A percentile compares a stretch with the other conserved stretches of the same genome.
These are phyloP conservation scores for Elysia chlorotica DNA, from an alignment of 1,140 invertebrate genomes.

Conservation along the genomic window DNA sequence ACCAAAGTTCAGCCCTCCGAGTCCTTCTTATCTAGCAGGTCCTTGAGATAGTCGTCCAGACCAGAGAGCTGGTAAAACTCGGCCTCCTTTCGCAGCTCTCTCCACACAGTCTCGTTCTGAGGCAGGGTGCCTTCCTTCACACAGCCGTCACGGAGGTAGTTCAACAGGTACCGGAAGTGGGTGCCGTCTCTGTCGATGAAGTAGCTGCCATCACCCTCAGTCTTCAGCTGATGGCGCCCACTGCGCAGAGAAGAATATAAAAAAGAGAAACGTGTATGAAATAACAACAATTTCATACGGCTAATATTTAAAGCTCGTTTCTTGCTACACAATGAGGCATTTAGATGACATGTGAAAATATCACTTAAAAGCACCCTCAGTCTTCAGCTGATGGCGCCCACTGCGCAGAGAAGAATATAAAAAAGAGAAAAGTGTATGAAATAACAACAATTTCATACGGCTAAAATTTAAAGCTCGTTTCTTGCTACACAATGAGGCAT, in stretches of 20 bases:
- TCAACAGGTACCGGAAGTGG: constrained; percentile 57
- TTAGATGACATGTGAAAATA: neutral
- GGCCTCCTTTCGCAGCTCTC: constrained; percentile 51
- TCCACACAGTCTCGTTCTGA: constrained; percentile 38
- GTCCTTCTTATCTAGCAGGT: constrained; percentile 26
- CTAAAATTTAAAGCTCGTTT: neutral
- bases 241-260: neutral
- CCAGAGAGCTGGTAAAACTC: constrained; percentile 52
- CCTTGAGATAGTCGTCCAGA: constrained; percentile 40
- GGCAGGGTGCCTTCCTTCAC: constrained; percentile 55
- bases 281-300: no score
- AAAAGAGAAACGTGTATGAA: no score
- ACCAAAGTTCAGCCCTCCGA: constrained; percentile 11
- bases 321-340: neutral
- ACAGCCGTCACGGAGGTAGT: constrained; percentile 52
- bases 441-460: no score
- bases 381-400: constrained; percentile 42
- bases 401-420: neutral
- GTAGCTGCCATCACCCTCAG: constrained; percentile 50
- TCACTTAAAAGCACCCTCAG: constrained; percentile 29
- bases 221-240: constrained; percentile 42
- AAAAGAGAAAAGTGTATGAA: no score
- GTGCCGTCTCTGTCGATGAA: constrained; percentile 58
- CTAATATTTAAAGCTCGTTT: neutral
- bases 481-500: neutral